Evolutionary conservation across 2,113 vertebrate species (phyloP), one percentile per base, ranked within the genome.

Genomic region (Ia io): DNA sequence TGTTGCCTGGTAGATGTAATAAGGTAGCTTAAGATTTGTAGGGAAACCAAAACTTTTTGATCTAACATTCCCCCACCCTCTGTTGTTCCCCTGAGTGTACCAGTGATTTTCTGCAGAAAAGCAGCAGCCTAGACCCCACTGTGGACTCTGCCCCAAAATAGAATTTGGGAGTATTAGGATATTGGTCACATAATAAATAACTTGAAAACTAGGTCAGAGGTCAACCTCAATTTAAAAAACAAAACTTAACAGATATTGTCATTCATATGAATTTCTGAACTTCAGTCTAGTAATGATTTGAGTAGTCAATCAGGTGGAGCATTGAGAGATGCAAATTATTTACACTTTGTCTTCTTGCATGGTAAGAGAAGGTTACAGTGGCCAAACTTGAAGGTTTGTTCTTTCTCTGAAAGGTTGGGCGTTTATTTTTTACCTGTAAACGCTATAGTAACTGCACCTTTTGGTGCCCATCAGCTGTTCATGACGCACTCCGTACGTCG

Each of bases 341-440:
- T 90, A 92, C 35, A 42, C 84, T 59, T 56, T 82, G 42, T 89
- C 95, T 87, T 78, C 91, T 92, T 42, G 56, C 63, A 40, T 73
- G 30, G 30, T 44, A 63, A 82, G 44, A 78, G 84, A 17, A 89
- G 44, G 13, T 51, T 91, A 37, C 22, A 63, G 47, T 78, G 16
- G 22, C 6, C 94, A 59, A 53, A 63, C 32, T 35, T 53, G 30
- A 80, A 40, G 42, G 3, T 51, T 85, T n/a, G 13, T 90, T 67
- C n/a, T 88, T 95, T 82, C 32, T 88, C 73, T 87, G 74, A 83
- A 61, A 79, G 84, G 25, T 35, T 40, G 47, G n/a, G 67, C 20
- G 16, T 63, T 82, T n/a, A 23, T 90, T 40, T 80, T 90, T 87
- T 63, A 40, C 51, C 22, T 47, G 20, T 83, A 77, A 71, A 51